Percentiles rank a stretch among this genome's conserved stretches.
Evolutionary conservation across 2,888 invertebrate genomes (phyloP).

Genomic region (Limnephilus auricula): DNA sequence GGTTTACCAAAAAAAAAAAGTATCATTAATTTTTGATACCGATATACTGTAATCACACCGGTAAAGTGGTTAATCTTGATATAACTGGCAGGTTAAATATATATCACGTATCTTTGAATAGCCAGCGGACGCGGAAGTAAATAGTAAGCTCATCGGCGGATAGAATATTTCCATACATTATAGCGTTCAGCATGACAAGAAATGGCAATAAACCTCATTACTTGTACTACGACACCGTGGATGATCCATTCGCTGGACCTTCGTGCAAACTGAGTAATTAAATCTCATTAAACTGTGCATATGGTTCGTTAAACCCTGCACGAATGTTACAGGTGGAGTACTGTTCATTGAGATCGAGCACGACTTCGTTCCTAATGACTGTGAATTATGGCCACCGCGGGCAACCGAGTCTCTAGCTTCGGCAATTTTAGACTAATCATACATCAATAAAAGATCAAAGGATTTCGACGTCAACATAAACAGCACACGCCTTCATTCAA

Average conservation of each 20-base stretch:
- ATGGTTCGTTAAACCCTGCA: conserved; percentile 50
- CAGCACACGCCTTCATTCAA: neutral
- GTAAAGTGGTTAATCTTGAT: neutral
- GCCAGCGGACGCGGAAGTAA: neutral
- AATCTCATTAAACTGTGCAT: conserved; percentile 26
- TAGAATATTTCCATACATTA: neutral
- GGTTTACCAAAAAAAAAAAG: conserved; percentile 35
- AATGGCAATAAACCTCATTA: conserved; percentile 12
- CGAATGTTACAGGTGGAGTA: conserved; percentile 32
- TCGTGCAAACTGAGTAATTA: conserved; percentile 52
- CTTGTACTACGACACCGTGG: conserved; percentile 29
- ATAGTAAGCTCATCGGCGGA: neutral
- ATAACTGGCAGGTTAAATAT: neutral
- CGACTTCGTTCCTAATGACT: conserved; percentile 24
- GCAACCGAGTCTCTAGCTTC: conserved; percentile 8
- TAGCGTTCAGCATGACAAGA: neutral
- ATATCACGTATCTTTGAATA: neutral
- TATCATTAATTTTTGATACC: neutral
- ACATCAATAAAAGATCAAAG: neutral
- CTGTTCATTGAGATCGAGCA: conserved; percentile 21
- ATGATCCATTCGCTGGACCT: conserved; percentile 45
- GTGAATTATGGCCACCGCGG: conserved; percentile 2
- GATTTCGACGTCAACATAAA: neutral
- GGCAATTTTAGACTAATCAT: neutral
- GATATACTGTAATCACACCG: neutral